phyloP scores from a whole-genome alignment of 2,113 vertebrate species.

The Maccullochella peelii region DNA sequence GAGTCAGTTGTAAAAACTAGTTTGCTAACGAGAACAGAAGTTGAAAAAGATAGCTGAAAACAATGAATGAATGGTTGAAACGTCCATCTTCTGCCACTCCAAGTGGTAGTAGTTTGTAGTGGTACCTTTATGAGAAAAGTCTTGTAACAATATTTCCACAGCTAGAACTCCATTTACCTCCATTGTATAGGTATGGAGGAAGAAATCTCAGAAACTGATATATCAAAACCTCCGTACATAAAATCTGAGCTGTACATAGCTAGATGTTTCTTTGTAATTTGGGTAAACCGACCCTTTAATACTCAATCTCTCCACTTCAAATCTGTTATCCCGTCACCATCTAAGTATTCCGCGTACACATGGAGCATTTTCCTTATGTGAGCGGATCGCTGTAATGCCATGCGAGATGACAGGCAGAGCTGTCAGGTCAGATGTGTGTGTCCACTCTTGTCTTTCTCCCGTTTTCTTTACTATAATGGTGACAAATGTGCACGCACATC shows the following conservation, averaged over 20 bases:
- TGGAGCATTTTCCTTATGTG: conserved; percentile 15
- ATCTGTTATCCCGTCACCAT: neutral
- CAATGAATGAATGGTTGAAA: too few species aligned
- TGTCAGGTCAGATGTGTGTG: conserved; percentile 64
- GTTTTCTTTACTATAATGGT: conserved; percentile 35
- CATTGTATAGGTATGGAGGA: neutral
- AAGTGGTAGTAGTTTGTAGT: too few species aligned
- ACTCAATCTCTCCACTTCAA: neutral
- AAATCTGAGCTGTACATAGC: too few species aligned
- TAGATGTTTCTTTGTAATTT: neutral
- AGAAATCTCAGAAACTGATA: neutral
- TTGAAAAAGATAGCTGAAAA: too few species aligned
- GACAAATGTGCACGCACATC: neutral
- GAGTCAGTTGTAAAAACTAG: neutral
- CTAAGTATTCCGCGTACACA: neutral
- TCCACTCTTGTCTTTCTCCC: neutral
- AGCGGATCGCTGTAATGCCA: conserved; percentile 57
- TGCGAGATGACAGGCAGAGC: conserved; percentile 63
- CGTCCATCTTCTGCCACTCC: too few species aligned
- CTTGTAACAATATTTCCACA: neutral
- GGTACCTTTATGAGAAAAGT: too few species aligned
- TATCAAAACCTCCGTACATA: neutral
- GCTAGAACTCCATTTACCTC: neutral
- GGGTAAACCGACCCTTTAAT: neutral
- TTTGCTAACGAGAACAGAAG: too few species aligned